A percentile compares a stretch with the other conserved stretches of the same genome.
phyloP scores from a whole-genome alignment of 2,113 vertebrate species.

The Mohoua ochrocephala region DNA sequence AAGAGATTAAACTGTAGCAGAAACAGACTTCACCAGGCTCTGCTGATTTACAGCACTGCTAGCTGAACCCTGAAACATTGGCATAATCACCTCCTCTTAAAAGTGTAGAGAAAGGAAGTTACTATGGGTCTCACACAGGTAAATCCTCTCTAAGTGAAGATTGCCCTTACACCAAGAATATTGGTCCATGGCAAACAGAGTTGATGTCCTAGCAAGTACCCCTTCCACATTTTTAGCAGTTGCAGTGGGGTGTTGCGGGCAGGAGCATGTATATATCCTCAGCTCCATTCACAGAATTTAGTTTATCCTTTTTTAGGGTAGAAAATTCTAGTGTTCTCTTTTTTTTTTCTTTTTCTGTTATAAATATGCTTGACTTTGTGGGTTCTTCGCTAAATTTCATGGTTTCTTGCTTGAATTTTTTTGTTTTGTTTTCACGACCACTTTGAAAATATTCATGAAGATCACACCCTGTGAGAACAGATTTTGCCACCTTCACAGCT shows the following conservation, averaged over 20 bases:
- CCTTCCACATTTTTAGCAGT: background rate
- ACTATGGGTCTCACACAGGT: background rate
- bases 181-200: background rate
- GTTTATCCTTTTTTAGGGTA: background rate
- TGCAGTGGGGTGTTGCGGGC: background rate
- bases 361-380: background rate
- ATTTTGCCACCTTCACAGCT: background rate
- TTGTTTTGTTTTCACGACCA: background rate
- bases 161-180: background rate
- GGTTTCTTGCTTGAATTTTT: background rate
- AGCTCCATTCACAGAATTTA: background rate
- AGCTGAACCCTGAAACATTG: background rate
- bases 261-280: background rate
- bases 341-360: background rate
- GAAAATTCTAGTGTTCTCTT: background rate
- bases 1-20: background rate
- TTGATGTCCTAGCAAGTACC: background rate
- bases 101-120: background rate
- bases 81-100: background rate
- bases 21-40: background rate
- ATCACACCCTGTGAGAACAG: background rate
- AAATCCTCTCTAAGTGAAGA: background rate
- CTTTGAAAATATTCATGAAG: constrained; percentile 5
- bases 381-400: background rate
- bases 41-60: background rate